These are phyloP conservation scores for Eurytoma californica DNA, from an alignment of 2,888 invertebrate genomes.

Conservation along the genomic window DNA sequence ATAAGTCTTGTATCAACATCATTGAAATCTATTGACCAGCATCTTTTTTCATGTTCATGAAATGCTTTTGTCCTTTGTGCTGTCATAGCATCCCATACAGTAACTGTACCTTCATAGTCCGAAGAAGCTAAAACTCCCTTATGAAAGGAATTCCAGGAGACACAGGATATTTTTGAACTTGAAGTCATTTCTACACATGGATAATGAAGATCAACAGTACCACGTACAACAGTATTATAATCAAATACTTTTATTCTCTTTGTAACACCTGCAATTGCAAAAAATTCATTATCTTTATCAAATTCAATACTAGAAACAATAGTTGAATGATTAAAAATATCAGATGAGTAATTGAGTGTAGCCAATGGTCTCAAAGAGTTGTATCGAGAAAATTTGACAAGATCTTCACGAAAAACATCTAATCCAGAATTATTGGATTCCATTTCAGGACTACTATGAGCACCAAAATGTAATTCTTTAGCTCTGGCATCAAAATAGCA, in stretches of 20 bases:
- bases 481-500: conserved; percentile 89
- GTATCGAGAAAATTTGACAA: conserved; percentile 90
- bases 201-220: conserved; percentile 93
- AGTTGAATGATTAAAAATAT: conserved; percentile 90
- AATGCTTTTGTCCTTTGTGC: conserved; percentile 85
- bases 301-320: conserved; percentile 96
- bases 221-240: conserved; percentile 88
- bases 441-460: conserved; percentile 64
- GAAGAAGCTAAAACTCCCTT: conserved; percentile 91
- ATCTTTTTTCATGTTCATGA: conserved; percentile 95
- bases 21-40: conserved; percentile 98
- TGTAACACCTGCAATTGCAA: conserved; percentile 96
- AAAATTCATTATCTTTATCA: conserved; percentile 96
- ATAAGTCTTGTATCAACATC: conserved; percentile 91
- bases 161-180: conserved; percentile 94
- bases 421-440: conserved; percentile 77
- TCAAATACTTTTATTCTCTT: conserved; percentile 96
- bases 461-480: conserved; percentile 82
- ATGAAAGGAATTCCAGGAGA: conserved; percentile 95
- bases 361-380: conserved; percentile 87
- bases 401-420: conserved; percentile 88
- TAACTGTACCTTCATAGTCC: conserved; percentile 96
- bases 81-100: conserved; percentile 92
- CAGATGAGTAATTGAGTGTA: conserved; percentile 92
- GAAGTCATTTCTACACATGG: conserved; percentile 94